Conservation (phyloP, 2,113 vertebrate genomes). For the Tachycineta bicolor region DNA sequence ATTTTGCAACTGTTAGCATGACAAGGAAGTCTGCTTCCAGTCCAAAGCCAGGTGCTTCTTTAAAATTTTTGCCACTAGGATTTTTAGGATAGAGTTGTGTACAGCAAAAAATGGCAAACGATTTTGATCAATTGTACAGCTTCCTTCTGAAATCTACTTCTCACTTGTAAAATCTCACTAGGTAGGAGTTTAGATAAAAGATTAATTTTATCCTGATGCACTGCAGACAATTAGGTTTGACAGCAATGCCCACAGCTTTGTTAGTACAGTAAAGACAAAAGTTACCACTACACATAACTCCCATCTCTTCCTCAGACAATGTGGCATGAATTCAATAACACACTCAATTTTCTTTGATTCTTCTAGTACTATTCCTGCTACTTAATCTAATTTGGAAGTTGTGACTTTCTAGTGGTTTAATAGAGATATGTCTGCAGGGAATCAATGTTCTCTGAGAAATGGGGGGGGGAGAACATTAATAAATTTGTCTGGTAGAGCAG, state of each 20-base stretch:
- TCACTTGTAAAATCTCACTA: conserved; percentile 17
- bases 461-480: conserved; percentile 50
- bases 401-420: conserved; percentile 75
- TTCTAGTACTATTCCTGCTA: conserved; percentile 67
- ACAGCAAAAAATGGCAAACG: neutral
- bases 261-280: conserved; percentile 68
- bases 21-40: conserved; percentile 62
- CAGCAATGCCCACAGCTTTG: conserved; percentile 60
- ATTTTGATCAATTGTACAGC: conserved; percentile 1
- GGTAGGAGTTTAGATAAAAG: neutral
- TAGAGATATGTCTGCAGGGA: conserved; percentile 75
- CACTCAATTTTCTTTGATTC: conserved; percentile 77
- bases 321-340: conserved; percentile 74
- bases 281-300: conserved; percentile 56
- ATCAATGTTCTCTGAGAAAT: conserved; percentile 67
- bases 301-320: conserved; percentile 68
- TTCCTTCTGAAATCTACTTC: neutral
- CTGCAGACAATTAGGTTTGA: conserved; percentile 49
- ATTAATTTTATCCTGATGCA: conserved; percentile 17
- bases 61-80: neutral
- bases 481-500: conserved; percentile 70
- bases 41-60: conserved; percentile 42
- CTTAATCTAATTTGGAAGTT: conserved; percentile 78
- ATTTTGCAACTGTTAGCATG: conserved; percentile 64
- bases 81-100: neutral